Evolutionary conservation across 2,888 invertebrate species (phyloP).

Genomic region (Lutraria lutraria): DNA sequence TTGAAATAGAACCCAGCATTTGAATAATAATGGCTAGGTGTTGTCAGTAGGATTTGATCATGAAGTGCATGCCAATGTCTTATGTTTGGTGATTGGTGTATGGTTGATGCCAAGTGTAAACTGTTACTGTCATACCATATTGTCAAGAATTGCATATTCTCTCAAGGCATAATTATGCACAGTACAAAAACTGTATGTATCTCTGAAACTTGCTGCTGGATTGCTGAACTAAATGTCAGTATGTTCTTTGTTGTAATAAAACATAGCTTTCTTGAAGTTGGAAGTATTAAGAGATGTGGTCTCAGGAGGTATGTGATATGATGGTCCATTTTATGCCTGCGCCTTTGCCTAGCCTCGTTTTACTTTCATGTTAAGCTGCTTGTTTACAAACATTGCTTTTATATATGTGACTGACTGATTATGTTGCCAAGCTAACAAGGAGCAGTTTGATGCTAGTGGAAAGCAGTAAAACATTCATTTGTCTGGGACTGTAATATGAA

Average conservation of each 20-base stretch:
- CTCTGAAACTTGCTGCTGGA: neutral
- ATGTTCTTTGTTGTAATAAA: neutral
- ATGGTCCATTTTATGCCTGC: neutral
- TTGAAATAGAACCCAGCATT: neutral
- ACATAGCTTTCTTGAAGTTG: neutral
- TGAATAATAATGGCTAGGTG: neutral
- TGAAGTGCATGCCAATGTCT: neutral
- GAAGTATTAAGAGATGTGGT: neutral
- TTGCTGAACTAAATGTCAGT: neutral
- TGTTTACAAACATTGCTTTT: conserved; percentile 2
- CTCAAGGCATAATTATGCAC: neutral
- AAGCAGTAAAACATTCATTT: neutral
- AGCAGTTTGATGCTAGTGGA: neutral
- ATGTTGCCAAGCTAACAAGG: neutral
- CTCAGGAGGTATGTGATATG: neutral
- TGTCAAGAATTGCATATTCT: neutral
- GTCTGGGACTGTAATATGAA: neutral
- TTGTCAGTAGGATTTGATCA: neutral
- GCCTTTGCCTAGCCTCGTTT: neutral
- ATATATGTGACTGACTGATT: neutral
- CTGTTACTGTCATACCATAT: neutral
- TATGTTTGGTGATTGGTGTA: neutral
- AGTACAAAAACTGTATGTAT: no score
- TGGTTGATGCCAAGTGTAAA: neutral
- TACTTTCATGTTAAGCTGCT: neutral